These are phyloP conservation scores for Microcebus ravelobensis DNA, from an alignment of 2,113 vertebrate genomes.

Conservation along the genomic window DNA sequence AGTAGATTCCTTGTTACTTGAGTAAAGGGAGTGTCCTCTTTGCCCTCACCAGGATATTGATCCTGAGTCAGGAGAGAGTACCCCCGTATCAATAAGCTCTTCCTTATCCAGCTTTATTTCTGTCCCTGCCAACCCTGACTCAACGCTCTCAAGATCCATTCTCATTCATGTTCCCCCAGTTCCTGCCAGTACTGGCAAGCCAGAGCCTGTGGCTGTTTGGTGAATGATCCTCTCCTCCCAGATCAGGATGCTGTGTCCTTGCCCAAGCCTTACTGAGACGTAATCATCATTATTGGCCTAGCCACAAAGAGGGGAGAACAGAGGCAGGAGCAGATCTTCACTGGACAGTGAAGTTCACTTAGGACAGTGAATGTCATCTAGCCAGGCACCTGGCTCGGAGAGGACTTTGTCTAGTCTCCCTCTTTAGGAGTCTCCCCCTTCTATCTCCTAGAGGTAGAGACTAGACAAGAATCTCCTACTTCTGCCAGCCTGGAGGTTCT, in stretches of 20 bases:
- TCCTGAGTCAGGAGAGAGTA: not conserved
- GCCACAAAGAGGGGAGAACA: not conserved
- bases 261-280: not conserved
- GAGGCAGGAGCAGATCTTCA: not conserved
- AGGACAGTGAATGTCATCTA: not conserved
- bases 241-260: not conserved
- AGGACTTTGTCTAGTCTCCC: not conserved
- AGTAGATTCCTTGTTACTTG: not conserved
- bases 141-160: not conserved
- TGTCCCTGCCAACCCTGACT: not conserved
- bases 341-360: not conserved
- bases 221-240: not conserved
- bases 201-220: not conserved
- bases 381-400: not conserved
- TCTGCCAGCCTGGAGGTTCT: not conserved
- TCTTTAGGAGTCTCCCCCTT: too few species aligned
- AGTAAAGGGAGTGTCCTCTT: not conserved
- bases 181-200: too few species aligned
- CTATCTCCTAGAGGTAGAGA: too few species aligned
- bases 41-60: not conserved
- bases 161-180: not conserved
- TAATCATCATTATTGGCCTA: not conserved
- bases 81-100: not conserved
- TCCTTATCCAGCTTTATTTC: not conserved
- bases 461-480: not conserved